Conservation (phyloP, 2,797 vertebrate genomes). For the Danio kyathit region DNA sequence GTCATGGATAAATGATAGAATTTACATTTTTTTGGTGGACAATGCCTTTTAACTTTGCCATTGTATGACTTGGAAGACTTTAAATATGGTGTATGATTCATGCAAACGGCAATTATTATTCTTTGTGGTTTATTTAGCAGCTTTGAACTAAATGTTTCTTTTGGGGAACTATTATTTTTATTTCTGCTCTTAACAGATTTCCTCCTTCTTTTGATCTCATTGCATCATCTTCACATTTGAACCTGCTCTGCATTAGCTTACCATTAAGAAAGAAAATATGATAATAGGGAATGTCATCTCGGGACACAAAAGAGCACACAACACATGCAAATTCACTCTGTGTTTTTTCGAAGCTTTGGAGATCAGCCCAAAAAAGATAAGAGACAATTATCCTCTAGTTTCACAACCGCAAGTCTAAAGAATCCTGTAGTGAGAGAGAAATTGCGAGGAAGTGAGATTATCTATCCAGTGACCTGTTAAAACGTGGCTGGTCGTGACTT, state of each 20-base stretch:
- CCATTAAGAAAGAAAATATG: background rate
- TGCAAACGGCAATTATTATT: too few species aligned
- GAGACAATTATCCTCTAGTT: slow-evolving; percentile 68
- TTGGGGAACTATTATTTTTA: background rate
- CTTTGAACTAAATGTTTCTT: too few species aligned
- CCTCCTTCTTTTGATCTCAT: slow-evolving; percentile 11
- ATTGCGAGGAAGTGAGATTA: slow-evolving; percentile 70
- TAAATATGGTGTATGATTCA: too few species aligned
- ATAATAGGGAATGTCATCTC: background rate
- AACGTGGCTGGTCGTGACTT: slow-evolving; percentile 8
- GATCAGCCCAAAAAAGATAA: slow-evolving; percentile 36
- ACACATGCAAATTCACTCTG: slow-evolving; percentile 12
- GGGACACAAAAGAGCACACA: background rate
- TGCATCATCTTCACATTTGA: background rate
- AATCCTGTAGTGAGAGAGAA: slow-evolving; percentile 65
- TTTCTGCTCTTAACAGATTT: slow-evolving; percentile 9
- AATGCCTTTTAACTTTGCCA: too few species aligned
- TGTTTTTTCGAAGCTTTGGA: slow-evolving; percentile 8
- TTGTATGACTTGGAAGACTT: too few species aligned
- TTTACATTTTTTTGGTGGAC: too few species aligned
- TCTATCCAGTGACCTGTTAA: slow-evolving; percentile 67
- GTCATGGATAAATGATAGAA: too few species aligned
- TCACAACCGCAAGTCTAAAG: slow-evolving; percentile 71
- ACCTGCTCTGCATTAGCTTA: background rate
- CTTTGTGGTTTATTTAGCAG: too few species aligned